Evolutionary conservation across 2,113 vertebrate genomes (phyloP).

Genomic region (Menidia beryllina): DNA sequence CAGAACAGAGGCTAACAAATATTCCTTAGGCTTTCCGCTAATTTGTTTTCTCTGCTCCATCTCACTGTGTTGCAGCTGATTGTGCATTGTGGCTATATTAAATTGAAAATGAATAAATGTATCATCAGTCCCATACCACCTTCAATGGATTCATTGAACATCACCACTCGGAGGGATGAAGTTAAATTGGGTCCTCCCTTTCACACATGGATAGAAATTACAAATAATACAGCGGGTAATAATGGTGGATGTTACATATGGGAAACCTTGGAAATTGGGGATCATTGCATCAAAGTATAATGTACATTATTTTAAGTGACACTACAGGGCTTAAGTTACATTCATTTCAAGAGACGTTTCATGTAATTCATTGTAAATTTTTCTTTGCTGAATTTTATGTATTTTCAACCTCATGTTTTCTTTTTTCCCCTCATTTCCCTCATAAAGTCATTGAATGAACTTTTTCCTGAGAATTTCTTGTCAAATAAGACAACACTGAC

Average conservation of each 20-base stretch:
- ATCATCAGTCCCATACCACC: constrained; percentile 65
- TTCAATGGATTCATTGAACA: constrained; percentile 56
- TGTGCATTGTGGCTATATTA: constrained; percentile 76
- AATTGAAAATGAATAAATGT: constrained; percentile 80
- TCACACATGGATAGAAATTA: constrained; percentile 33
- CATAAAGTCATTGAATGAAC: neutral
- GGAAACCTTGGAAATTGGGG: constrained; percentile 25
- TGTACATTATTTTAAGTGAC: constrained; percentile 16
- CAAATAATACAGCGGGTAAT: constrained; percentile 49
- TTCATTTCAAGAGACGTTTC: constrained; percentile 6
- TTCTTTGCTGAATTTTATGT: neutral
- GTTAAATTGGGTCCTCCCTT: constrained; percentile 56
- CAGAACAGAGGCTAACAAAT: constrained; percentile 66
- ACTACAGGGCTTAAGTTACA: constrained; percentile 3
- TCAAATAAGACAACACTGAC: no score
- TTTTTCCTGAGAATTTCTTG: no score
- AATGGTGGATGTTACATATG: constrained; percentile 17
- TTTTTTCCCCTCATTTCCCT: neutral
- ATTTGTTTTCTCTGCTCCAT: constrained; percentile 70
- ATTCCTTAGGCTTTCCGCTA: constrained; percentile 77
- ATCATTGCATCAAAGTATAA: constrained; percentile 6
- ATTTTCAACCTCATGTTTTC: neutral
- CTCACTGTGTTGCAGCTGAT: constrained; percentile 71
- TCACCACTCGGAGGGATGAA: constrained; percentile 65
- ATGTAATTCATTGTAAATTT: neutral